phyloP scores from a whole-genome alignment of 2,797 vertebrate species.

The Ctenochaetus hawaiiensis region DNA sequence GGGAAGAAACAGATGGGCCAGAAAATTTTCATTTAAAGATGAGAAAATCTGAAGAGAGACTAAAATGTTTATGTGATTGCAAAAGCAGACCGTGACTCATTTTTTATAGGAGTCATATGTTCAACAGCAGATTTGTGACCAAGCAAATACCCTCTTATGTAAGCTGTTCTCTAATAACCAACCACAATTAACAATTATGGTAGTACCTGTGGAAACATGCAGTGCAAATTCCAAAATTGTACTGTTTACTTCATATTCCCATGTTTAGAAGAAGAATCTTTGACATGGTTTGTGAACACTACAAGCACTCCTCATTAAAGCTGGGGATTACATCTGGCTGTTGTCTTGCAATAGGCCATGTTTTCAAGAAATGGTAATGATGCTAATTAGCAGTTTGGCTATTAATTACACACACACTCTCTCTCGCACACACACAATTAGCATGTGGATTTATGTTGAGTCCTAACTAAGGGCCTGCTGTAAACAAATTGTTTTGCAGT shows the following conservation, averaged over 20 bases:
- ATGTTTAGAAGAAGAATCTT: neutral
- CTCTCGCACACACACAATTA: neutral
- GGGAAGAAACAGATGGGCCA: too few relatives aligned
- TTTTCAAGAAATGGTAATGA: conserved; percentile 51
- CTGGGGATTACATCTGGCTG: conserved; percentile 20
- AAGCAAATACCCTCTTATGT: neutral
- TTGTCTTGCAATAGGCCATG: conserved; percentile 22
- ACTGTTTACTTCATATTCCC: neutral
- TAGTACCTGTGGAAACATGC: neutral
- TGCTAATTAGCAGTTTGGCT: conserved; percentile 49
- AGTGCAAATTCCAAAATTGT: neutral
- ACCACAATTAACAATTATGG: neutral
- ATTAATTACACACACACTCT: conserved; percentile 34
- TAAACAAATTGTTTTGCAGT: conserved; percentile 30
- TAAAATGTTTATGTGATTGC: neutral
- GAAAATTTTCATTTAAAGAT: neutral
- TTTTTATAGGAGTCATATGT: neutral
- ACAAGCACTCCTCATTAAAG: conserved; percentile 42
- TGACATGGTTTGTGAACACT: conserved; percentile 18
- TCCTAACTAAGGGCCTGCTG: conserved; percentile 13
- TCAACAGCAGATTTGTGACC: neutral
- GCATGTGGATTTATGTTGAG: conserved; percentile 1
- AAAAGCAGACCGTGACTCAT: neutral
- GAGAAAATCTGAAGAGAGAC: neutral
- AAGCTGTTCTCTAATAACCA: neutral